These are phyloP conservation scores for Athripsodes cinereus DNA, from an alignment of 2,888 invertebrate species.

Conservation along the genomic window DNA sequence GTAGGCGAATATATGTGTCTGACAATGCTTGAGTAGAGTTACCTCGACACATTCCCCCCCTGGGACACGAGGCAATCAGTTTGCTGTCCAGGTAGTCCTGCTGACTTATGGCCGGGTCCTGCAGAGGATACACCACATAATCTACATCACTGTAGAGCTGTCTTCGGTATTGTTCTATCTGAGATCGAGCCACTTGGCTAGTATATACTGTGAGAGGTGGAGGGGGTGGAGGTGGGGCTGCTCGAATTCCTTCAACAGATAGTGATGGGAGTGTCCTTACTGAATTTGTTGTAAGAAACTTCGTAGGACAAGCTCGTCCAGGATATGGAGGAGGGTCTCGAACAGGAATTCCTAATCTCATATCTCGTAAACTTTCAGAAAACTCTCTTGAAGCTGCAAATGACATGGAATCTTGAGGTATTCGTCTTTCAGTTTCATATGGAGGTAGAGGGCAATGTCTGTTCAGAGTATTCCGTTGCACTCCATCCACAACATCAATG, in stretches of 20 bases:
- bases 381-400: slow-evolving; percentile 32
- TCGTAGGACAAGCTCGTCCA: slow-evolving; percentile 42
- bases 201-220: slow-evolving; percentile 68
- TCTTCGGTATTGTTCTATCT: slow-evolving; percentile 82
- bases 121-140: slow-evolving; percentile 85
- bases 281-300: slow-evolving; percentile 45
- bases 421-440: slow-evolving; percentile 57
- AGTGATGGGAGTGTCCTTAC: slow-evolving; percentile 66
- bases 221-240: slow-evolving; percentile 59
- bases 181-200: slow-evolving; percentile 63
- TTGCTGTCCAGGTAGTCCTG: slow-evolving; percentile 89
- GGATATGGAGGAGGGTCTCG: slow-evolving; percentile 67
- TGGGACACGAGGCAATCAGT: slow-evolving; percentile 66
- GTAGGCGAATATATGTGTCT: slow-evolving; percentile 66
- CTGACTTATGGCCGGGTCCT: slow-evolving; percentile 83
- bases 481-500: slow-evolving; percentile 30
- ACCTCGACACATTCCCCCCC: slow-evolving; percentile 72
- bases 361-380: slow-evolving; percentile 27
- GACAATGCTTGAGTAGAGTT: slow-evolving; percentile 77
- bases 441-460: slow-evolving; percentile 59
- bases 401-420: slow-evolving; percentile 37
- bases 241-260: slow-evolving; percentile 39
- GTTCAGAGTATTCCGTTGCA: slow-evolving; percentile 27
- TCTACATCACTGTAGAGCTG: slow-evolving; percentile 88
- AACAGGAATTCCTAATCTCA: slow-evolving; percentile 34